phyloP scores from a whole-genome alignment of 2,888 invertebrate genomes.

The Drosophila colorata region DNA sequence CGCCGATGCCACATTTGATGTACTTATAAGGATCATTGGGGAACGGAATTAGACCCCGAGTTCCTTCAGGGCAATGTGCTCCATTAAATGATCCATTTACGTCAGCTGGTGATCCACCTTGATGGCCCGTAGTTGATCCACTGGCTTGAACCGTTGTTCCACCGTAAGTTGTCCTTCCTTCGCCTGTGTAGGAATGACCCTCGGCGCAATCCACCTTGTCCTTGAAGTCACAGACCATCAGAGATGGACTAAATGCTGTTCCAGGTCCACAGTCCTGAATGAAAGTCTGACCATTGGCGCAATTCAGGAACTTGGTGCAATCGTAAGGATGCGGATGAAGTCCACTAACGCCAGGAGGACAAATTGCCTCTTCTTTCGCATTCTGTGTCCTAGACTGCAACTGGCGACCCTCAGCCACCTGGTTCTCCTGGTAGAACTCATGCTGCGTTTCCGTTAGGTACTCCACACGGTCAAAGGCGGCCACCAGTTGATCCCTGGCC shows the following conservation, averaged over 20 bases:
- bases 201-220: constrained; percentile 86
- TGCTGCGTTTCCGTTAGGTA: constrained; percentile 65
- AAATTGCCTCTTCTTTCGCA: constrained; percentile 1
- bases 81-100: constrained; percentile 1
- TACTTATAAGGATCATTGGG: constrained; percentile 86
- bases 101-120: neutral
- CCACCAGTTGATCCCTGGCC: constrained; percentile 86
- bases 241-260: constrained; percentile 87
- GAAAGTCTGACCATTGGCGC: constrained; percentile 87
- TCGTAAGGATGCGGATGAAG: constrained; percentile 87
- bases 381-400: neutral
- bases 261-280: constrained; percentile 88
- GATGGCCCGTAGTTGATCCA: neutral
- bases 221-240: constrained; percentile 87
- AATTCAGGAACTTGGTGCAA: constrained; percentile 88
- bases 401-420: constrained; percentile 6
- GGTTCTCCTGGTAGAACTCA: constrained; percentile 38
- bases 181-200: constrained; percentile 29
- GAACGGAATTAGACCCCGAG: constrained; percentile 87
- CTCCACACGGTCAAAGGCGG: constrained; percentile 80
- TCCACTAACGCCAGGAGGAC: constrained; percentile 85
- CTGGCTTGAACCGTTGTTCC: constrained; percentile 13
- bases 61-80: constrained; percentile 83
- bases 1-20: constrained; percentile 86
- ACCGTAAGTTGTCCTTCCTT: constrained; percentile 17